Conservation (phyloP, 2,888 invertebrate species). For the Agelastica alni region DNA sequence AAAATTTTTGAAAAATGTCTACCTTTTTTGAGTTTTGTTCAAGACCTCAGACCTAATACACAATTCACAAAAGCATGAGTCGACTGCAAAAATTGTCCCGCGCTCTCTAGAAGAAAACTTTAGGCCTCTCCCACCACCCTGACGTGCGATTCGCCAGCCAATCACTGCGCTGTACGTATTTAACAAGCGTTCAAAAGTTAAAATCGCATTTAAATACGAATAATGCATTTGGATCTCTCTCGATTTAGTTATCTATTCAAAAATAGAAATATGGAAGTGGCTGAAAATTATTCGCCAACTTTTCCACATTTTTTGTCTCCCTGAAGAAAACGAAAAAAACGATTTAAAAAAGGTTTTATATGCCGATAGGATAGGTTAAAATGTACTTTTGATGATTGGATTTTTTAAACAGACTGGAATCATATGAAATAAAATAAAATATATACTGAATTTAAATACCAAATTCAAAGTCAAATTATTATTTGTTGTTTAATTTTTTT, state of each 20-base stretch:
- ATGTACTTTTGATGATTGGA: too few relatives aligned
- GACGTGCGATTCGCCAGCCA: constrained; percentile 51
- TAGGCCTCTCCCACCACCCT: constrained; percentile 48
- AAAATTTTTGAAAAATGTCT: constrained; percentile 17
- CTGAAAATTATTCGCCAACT: too few relatives aligned
- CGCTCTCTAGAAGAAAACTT: constrained; percentile 49
- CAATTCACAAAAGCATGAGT: constrained; percentile 52
- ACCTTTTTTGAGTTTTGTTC: constrained; percentile 4
- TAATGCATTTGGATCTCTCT: not conserved
- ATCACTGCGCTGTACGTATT: constrained; percentile 46
- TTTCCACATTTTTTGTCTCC: too few relatives aligned
- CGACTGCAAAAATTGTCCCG: constrained; percentile 47
- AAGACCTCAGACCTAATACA: constrained; percentile 39
- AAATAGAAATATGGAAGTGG: constrained; percentile 6
- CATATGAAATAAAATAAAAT: too few relatives aligned
- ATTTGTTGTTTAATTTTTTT: too few relatives aligned
- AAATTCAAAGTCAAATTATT: too few relatives aligned
- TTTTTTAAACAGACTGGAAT: too few relatives aligned
- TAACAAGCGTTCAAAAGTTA: constrained; percentile 30
- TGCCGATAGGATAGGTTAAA: too few relatives aligned
- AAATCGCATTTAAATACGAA: constrained; percentile 23
- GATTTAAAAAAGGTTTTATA: too few relatives aligned
- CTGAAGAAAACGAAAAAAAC: too few relatives aligned
- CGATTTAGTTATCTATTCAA: not conserved
- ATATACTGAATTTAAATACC: too few relatives aligned